Conservation (phyloP, 2,888 invertebrate genomes). For the Cecidostiba fungosa region DNA sequence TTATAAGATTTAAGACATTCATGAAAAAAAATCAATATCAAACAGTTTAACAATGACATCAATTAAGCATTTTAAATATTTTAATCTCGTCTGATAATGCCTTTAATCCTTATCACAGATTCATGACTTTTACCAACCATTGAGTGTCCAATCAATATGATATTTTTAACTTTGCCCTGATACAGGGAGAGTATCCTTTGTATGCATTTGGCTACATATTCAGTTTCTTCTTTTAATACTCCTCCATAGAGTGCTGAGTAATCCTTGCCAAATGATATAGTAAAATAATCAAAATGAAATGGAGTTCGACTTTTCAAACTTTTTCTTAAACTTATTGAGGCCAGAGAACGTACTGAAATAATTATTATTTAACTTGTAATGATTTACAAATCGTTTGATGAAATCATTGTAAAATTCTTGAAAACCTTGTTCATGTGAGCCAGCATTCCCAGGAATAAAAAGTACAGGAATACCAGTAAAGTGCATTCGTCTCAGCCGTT, state of each 20-base stretch:
- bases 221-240: slow-evolving; percentile 88
- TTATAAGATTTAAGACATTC: no score
- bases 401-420: background rate
- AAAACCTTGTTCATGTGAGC: slow-evolving; percentile 86
- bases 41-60: background rate
- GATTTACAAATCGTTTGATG: background rate
- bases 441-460: slow-evolving; percentile 97
- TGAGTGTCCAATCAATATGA: slow-evolving; percentile 96
- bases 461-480: slow-evolving; percentile 96
- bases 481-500: slow-evolving; percentile 86
- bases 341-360: slow-evolving; percentile 90
- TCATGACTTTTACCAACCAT: slow-evolving; percentile 83
- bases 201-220: slow-evolving; percentile 87
- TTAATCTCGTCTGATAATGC: background rate
- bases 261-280: slow-evolving; percentile 95
- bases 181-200: slow-evolving; percentile 89
- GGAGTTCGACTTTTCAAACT: slow-evolving; percentile 85
- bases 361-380: slow-evolving; percentile 16
- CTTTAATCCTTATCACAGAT: background rate
- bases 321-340: slow-evolving; percentile 94
- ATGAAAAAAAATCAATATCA: background rate
- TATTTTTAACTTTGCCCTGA: slow-evolving; percentile 81
- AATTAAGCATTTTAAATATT: background rate
- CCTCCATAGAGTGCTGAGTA: slow-evolving; percentile 93
- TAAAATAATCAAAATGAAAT: slow-evolving; percentile 95